phyloP scores from a whole-genome alignment of 2,797 vertebrate genomes.

The Darevskia nairensis region DNA sequence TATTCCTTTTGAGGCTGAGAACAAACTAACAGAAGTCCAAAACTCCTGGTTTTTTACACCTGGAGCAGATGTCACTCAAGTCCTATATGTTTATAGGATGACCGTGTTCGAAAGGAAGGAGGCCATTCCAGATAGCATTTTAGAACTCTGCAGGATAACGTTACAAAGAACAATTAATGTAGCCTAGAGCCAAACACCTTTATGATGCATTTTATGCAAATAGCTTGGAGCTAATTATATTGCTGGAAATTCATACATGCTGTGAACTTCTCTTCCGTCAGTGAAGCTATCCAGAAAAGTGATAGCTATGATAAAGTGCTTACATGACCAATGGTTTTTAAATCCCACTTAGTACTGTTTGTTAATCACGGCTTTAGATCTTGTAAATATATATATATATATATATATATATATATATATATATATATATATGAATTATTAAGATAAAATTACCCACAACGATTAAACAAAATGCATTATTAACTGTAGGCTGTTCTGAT shows the following conservation, averaged over 20 bases:
- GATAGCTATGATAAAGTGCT: not conserved
- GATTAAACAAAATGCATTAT: conserved; percentile 13
- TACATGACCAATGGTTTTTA: conserved; percentile 1
- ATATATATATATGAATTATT: too few relatives aligned
- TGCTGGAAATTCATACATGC: conserved; percentile 1
- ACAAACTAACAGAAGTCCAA: not conserved
- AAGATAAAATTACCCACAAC: not conserved
- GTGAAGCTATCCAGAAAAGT: not conserved
- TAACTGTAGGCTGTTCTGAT: not conserved
- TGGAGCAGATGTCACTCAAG: not conserved
- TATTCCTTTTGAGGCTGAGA: not conserved
- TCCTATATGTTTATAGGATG: not conserved
- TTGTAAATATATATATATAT: not conserved
- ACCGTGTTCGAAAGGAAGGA: not conserved
- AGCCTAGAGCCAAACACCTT: conserved; percentile 5
- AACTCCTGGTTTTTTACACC: not conserved
- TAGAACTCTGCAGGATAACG: not conserved
- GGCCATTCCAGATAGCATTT: not conserved
- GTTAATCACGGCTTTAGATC: conserved; percentile 8
- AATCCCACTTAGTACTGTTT: not conserved
- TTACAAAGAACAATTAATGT: conserved; percentile 1
- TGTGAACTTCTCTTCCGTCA: not conserved
- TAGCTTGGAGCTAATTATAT: conserved; percentile 2
- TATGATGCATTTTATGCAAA: conserved; percentile 26
- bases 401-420: too few relatives aligned